Conservation (phyloP, 2,888 invertebrate species). For the Serrognathus titanus region DNA sequence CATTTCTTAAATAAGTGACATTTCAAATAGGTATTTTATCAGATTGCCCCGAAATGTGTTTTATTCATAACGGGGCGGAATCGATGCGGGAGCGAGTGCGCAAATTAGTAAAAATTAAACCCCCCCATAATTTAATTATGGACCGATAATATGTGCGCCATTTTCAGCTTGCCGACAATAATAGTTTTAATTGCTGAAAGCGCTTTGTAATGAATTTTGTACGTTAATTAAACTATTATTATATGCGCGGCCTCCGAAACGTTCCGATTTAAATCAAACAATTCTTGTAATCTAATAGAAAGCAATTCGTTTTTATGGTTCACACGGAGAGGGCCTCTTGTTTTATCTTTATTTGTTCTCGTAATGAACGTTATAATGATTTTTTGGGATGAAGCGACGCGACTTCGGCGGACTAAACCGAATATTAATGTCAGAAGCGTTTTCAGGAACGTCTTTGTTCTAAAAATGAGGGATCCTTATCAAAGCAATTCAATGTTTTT, state of each 20-base stretch:
- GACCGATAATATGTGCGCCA: conserved; percentile 15
- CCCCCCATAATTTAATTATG: conserved; percentile 21
- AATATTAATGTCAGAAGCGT: conserved; percentile 46
- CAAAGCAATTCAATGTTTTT: conserved; percentile 44
- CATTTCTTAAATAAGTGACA: conserved; percentile 25
- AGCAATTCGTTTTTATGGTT: conserved; percentile 42
- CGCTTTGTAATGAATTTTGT: conserved; percentile 13
- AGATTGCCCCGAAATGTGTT: conserved; percentile 5
- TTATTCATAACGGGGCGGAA: neutral
- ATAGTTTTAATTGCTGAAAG: conserved; percentile 18
- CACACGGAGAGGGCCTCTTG: conserved; percentile 33
- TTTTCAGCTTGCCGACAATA: conserved; percentile 16
- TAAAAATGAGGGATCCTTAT: conserved; percentile 44
- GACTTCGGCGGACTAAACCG: conserved; percentile 35
- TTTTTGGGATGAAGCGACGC: conserved; percentile 38
- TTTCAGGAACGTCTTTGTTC: conserved; percentile 45
- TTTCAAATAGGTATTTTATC: conserved; percentile 25
- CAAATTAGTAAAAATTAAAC: conserved; percentile 19
- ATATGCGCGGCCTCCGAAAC: neutral
- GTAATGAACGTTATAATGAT: conserved; percentile 45
- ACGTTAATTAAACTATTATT: conserved; percentile 14
- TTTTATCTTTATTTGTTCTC: conserved; percentile 44
- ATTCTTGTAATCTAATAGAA: conserved; percentile 30
- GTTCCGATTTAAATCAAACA: conserved; percentile 16
- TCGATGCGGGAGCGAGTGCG: conserved; percentile 3